Evolutionary conservation across 2,888 invertebrate species (phyloP).

Genomic region (Patella caerulea): DNA sequence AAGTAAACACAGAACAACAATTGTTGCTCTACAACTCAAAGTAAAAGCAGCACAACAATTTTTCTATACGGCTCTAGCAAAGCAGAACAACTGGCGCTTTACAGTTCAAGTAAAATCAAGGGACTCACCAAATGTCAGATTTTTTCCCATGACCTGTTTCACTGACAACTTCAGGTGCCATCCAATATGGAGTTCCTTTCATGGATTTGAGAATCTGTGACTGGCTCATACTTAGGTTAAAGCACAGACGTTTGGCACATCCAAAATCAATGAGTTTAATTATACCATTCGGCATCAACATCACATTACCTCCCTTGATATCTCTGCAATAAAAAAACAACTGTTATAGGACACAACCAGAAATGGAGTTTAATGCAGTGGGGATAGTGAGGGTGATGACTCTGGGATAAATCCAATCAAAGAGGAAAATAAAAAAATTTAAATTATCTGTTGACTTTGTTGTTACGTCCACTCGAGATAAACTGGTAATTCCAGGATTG

Average conservation of each 20-base stretch:
- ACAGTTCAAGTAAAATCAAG: background rate
- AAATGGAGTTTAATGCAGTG: too few species aligned
- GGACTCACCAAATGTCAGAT: slow-evolving; percentile 70
- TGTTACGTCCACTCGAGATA: too few species aligned
- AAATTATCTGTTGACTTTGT: too few species aligned
- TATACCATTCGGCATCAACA: slow-evolving; percentile 71
- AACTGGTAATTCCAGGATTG: too few species aligned
- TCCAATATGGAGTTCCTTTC: slow-evolving; percentile 72
- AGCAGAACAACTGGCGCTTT: background rate
- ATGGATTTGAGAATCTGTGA: slow-evolving; percentile 69
- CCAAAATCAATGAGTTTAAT: slow-evolving; percentile 73
- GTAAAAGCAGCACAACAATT: too few species aligned
- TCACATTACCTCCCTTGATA: slow-evolving; percentile 72
- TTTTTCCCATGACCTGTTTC: slow-evolving; percentile 71
- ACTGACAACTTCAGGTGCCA: slow-evolving; percentile 72
- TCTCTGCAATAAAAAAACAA: slow-evolving; percentile 59
- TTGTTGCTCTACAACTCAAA: too few species aligned
- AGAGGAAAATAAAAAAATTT: too few species aligned
- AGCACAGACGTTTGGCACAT: slow-evolving; percentile 71
- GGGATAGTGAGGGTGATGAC: too few species aligned
- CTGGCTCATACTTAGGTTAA: slow-evolving; percentile 64
- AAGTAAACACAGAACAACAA: background rate
- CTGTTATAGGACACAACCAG: too few species aligned
- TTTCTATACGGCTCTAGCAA: too few species aligned
- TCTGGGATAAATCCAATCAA: too few species aligned